Conservation (phyloP, 2,113 vertebrate species). For the Epinephelus cyanopodus region DNA sequence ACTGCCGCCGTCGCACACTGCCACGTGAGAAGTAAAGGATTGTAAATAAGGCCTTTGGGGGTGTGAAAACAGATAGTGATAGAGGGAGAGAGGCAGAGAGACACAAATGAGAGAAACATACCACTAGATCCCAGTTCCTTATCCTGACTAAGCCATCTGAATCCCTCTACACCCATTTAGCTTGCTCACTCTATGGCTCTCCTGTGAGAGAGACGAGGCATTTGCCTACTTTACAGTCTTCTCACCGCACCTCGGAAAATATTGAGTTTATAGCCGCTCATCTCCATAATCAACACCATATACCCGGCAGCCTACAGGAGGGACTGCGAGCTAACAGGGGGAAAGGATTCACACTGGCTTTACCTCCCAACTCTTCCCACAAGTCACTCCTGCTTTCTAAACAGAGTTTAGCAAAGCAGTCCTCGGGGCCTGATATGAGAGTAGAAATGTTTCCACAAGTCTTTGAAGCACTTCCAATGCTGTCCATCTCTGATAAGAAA, state of each 20-base stretch:
- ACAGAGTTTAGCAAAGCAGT: constrained; percentile 57
- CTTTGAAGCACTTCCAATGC: constrained; percentile 38
- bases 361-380: constrained; percentile 59
- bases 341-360: constrained; percentile 69
- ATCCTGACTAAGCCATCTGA: constrained; percentile 82
- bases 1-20: constrained; percentile 52
- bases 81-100: constrained; percentile 38
- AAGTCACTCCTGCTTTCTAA: constrained; percentile 59
- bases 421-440: constrained; percentile 39
- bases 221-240: constrained; percentile 78
- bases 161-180: constrained; percentile 85
- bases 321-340: constrained; percentile 66
- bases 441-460: constrained; percentile 46
- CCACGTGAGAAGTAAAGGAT: constrained; percentile 55
- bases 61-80: constrained; percentile 66
- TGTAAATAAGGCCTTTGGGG: constrained; percentile 72
- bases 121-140: constrained; percentile 76
- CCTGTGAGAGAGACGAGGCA: constrained; percentile 61
- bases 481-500: constrained; percentile 48
- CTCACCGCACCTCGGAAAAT: constrained; percentile 75
- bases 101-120: constrained; percentile 71
- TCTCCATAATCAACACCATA: constrained; percentile 84
- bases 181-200: constrained; percentile 71
- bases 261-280: constrained; percentile 82
- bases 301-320: constrained; percentile 62